Percentiles rank a stretch among this genome's conserved stretches.
These are phyloP conservation scores for Drosophila suzukii DNA, from an alignment of 1,140 invertebrate genomes.

Conservation along the genomic window DNA sequence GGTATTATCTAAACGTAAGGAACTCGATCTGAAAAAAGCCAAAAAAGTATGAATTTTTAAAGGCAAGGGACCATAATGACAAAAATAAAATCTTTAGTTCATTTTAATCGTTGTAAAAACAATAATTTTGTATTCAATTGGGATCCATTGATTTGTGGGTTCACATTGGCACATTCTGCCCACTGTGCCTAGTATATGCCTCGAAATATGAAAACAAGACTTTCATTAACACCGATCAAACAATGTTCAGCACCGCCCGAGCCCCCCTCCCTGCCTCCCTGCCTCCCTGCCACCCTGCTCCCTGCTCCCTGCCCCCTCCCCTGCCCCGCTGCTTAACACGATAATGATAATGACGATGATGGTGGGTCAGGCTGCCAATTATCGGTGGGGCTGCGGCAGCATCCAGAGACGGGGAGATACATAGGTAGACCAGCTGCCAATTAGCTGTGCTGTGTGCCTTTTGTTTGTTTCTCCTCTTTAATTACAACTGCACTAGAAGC, in stretches of 20 bases:
- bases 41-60: no score
- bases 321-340: constrained; percentile 24
- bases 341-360: constrained; percentile 26
- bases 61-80: no score
- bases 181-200: background rate
- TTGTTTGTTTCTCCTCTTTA: constrained; percentile 43
- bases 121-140: no score
- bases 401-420: constrained; percentile 14
- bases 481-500: constrained; percentile 40
- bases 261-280: background rate
- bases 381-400: constrained; percentile 52
- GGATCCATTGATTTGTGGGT: no score
- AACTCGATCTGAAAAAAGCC: no score
- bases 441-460: constrained; percentile 47
- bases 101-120: no score
- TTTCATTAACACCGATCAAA: constrained; percentile 50
- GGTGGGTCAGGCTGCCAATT: constrained; percentile 62
- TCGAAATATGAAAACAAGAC: constrained; percentile 41
- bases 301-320: background rate
- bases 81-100: no score
- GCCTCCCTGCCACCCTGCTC: constrained; percentile 9
- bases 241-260: constrained; percentile 24
- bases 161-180: background rate
- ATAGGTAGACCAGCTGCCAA: constrained; percentile 66
- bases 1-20: no score